phyloP scores from a whole-genome alignment of 2,797 vertebrate genomes.

The Thunnus albacares region DNA sequence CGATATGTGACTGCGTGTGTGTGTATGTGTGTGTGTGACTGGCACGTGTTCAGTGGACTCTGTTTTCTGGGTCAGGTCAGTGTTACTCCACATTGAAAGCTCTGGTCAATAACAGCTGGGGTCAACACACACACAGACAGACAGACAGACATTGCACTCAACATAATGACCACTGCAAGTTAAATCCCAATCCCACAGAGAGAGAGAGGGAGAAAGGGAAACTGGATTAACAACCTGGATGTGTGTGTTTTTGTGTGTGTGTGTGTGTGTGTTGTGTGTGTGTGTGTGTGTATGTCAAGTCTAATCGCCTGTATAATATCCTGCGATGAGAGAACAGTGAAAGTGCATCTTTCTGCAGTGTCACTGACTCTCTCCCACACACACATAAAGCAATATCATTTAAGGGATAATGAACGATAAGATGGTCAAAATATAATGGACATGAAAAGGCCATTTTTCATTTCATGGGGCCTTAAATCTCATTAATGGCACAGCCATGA shows the following conservation, averaged over 20 bases:
- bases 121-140: conserved; percentile 44
- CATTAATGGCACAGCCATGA: background rate
- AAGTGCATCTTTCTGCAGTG: background rate
- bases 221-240: conserved; percentile 70
- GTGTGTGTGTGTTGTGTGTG: background rate
- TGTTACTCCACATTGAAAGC: conserved; percentile 67
- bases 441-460: too few species aligned
- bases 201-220: conserved; percentile 23
- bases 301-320: conserved; percentile 8
- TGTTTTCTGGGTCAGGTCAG: conserved; percentile 82
- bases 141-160: conserved; percentile 54
- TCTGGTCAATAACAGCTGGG: conserved; percentile 75
- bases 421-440: too few species aligned
- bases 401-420: background rate
- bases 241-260: conserved; percentile 13
- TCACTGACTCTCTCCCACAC: background rate
- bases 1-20: conserved; percentile 4
- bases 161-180: conserved; percentile 62
- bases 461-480: background rate
- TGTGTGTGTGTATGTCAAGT: background rate
- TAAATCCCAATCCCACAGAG: conserved; percentile 58
- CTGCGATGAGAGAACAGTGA: conserved; percentile 17
- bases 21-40: background rate
- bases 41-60: conserved; percentile 48
- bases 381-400: background rate